phyloP scores from a whole-genome alignment of 2,797 vertebrate species.

The Sardinella longiceps region DNA sequence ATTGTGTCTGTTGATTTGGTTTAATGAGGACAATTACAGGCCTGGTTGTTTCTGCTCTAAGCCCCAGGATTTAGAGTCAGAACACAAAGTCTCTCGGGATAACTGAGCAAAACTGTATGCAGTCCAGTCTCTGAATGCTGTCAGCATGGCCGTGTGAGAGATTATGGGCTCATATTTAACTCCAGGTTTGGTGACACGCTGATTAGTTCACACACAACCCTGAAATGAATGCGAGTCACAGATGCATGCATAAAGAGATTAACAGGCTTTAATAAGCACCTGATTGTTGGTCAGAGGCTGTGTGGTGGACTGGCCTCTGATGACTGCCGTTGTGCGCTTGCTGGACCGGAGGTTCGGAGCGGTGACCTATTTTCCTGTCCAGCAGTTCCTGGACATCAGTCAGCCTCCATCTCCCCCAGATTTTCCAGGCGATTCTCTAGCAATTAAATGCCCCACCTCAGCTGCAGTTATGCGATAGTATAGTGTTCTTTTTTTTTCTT shows the following conservation, averaged over 20 bases:
- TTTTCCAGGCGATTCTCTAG: slow-evolving; percentile 3
- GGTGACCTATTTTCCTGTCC: slow-evolving; percentile 25
- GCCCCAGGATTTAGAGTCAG: neutral
- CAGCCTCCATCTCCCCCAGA: neutral
- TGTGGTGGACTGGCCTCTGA: neutral
- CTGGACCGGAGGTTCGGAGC: neutral
- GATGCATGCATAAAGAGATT: slow-evolving; percentile 6
- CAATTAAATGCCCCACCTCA: slow-evolving; percentile 9
- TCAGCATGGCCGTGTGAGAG: neutral
- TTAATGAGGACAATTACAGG: slow-evolving; percentile 24
- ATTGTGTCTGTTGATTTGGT: slow-evolving; percentile 21
- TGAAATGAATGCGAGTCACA: neutral
- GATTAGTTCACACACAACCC: slow-evolving; percentile 12
- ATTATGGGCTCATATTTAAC: slow-evolving; percentile 21
- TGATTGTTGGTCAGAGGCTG: slow-evolving; percentile 5
- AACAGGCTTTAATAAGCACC: slow-evolving; percentile 17
- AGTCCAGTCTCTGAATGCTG: neutral
- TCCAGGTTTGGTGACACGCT: neutral
- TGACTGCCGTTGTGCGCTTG: neutral
- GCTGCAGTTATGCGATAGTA: neutral
- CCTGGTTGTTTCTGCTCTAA: slow-evolving; percentile 12
- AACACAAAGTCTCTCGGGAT: neutral
- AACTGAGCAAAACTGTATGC: neutral
- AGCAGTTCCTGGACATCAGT: neutral
- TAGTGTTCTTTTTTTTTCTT: neutral